Evolutionary conservation across 92 coral and sea anemone genomes (phyloP).

Genomic region (Epizoanthus scotinus): DNA sequence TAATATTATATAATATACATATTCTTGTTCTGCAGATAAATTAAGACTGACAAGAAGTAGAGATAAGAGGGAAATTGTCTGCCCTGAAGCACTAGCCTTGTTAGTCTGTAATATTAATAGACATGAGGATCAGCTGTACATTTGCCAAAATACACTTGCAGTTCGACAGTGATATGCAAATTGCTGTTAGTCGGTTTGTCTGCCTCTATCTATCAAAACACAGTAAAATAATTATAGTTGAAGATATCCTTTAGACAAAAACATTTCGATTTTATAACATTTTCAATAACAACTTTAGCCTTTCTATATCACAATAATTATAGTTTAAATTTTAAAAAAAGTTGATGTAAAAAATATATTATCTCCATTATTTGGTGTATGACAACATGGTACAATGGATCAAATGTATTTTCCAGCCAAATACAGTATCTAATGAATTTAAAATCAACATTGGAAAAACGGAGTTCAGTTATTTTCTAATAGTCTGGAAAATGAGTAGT

Average conservation of each 20-base stretch:
- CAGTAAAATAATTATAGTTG: not conserved
- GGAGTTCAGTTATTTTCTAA: not conserved
- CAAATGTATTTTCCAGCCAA: not conserved
- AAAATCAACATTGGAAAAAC: slow-evolving; percentile 10
- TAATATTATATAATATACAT: not conserved
- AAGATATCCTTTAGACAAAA: too few relatives aligned
- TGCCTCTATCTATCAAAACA: not conserved
- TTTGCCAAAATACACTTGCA: too few relatives aligned
- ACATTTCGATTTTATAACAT: too few relatives aligned
- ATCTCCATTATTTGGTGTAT: not conserved
- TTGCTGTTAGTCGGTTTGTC: not conserved
- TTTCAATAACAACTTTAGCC: too few relatives aligned
- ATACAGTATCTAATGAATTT: not conserved
- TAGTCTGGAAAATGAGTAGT: not conserved
- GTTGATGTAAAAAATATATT: not conserved
- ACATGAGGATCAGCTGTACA: too few relatives aligned
- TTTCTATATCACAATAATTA: not conserved
- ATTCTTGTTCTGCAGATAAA: slow-evolving; percentile 15
- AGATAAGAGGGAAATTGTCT: not conserved
- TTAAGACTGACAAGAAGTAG: slow-evolving; percentile 20
- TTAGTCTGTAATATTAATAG: not conserved
- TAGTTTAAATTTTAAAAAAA: not conserved
- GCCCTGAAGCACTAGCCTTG: not conserved
- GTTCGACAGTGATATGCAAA: not conserved
- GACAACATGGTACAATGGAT: too few relatives aligned